A percentile compares a stretch with the other conserved stretches of the same genome.
These are phyloP conservation scores for Vulpes vulpes DNA, from an alignment of 2,113 vertebrate species.

Conservation along the genomic window DNA sequence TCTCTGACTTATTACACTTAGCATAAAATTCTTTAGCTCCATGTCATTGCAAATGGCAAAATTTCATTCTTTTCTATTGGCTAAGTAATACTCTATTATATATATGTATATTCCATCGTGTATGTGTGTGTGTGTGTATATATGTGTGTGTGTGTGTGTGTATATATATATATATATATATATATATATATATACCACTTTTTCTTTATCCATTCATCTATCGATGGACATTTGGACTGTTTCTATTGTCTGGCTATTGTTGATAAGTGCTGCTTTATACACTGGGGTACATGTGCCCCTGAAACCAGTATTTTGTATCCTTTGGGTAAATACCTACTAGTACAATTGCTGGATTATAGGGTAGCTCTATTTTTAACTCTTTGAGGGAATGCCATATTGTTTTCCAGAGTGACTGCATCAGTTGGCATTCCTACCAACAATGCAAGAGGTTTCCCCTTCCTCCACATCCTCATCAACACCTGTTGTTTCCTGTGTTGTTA, in stretches of 20 bases:
- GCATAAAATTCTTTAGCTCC: neutral
- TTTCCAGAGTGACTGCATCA: neutral
- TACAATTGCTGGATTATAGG: neutral
- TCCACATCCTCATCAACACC: neutral
- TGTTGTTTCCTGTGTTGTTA: neutral
- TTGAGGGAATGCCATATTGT: neutral
- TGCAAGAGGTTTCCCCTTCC: neutral
- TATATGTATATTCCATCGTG: too few species aligned
- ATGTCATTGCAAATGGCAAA: neutral
- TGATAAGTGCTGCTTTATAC: neutral
- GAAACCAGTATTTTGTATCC: neutral
- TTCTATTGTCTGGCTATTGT: neutral
- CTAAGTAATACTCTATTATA: neutral
- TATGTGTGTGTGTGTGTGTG: too few species aligned
- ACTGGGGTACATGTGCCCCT: neutral
- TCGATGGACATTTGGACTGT: neutral
- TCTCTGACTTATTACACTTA: neutral
- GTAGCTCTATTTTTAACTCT: neutral
- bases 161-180: neutral
- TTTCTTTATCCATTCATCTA: neutral
- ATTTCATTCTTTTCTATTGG: neutral
- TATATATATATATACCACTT: neutral
- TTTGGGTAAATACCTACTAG: neutral
- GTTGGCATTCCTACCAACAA: neutral
- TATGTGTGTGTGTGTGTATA: too few species aligned